Conservation (phyloP, 2,888 invertebrate species). For the Shargacucullia verbasci region DNA sequence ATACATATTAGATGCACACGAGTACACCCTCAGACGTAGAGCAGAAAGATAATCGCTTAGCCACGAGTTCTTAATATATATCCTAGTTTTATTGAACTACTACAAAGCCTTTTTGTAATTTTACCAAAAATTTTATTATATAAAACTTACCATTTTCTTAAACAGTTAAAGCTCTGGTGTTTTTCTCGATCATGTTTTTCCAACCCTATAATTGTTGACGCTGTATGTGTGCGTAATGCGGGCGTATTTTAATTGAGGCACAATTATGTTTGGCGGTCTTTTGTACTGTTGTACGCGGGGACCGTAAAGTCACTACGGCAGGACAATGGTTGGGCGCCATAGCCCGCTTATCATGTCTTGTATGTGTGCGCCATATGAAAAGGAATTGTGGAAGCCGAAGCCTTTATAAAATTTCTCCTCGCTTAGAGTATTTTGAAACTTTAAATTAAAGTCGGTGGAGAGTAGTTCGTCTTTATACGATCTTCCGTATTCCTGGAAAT, state of each 20-base stretch:
- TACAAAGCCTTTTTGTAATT: too few relatives aligned
- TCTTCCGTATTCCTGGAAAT: background rate
- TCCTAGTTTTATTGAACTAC: slow-evolving; percentile 4
- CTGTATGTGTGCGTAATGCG: slow-evolving; percentile 60
- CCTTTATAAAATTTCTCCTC: slow-evolving; percentile 34
- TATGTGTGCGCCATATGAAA: slow-evolving; percentile 37
- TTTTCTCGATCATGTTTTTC: slow-evolving; percentile 2
- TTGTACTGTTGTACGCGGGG: slow-evolving; percentile 57
- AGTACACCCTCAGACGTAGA: too few relatives aligned
- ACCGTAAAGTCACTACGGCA: slow-evolving; percentile 34
- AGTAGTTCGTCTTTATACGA: background rate
- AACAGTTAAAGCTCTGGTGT: too few relatives aligned
- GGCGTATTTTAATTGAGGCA: slow-evolving; percentile 71
- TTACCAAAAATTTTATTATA: too few relatives aligned
- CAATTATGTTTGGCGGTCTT: slow-evolving; percentile 64
- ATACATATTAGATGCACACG: too few relatives aligned
- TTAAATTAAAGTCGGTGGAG: slow-evolving; percentile 17
- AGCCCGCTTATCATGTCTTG: slow-evolving; percentile 54
- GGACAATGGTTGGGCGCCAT: slow-evolving; percentile 48
- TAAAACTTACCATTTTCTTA: too few relatives aligned
- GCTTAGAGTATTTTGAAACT: slow-evolving; percentile 18
- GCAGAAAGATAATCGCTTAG: too few relatives aligned
- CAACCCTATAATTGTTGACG: slow-evolving; percentile 33
- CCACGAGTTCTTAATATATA: too few relatives aligned
- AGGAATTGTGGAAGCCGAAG: slow-evolving; percentile 37